Base-by-base conservation (phyloP, 2,888 invertebrate species). In the Caenorhabditis angaria region DNA sequence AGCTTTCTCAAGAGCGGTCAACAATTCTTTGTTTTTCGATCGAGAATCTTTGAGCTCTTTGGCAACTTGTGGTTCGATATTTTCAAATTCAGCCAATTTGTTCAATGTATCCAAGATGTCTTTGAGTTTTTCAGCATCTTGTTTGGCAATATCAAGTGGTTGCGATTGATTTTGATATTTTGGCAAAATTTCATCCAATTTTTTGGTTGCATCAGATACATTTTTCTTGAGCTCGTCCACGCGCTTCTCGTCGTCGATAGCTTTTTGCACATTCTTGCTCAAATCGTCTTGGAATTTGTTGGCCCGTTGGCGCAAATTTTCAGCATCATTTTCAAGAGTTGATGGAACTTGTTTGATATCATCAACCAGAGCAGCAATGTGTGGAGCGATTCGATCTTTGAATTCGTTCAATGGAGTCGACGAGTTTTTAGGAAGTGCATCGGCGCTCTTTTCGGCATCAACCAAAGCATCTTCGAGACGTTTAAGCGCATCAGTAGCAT, bases 381-480 rank as follows among this genome's bases (percentile, higher is more conserved):
- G 65, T n/a, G 65, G 65, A 47, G 54, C 29, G 14, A 60, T 51
- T 50, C 61, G 53, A 6, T 61, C 56, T 48, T 69, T 62, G 62
- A 65, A 62, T 28, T 69, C 69, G 28, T 35, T 48, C 28, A 73
- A 54, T 25, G 61, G 41, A 22, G 48, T 20, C 2, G 61, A 28
- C 5, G 65, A n/a, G n/a, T n/a, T 50, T 14, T 2, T 65, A 8
- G 48, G 65, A 25, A 61, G 58, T 25, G 65, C 50, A 3, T 29
- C 63, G n/a, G 59, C 20, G 14, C 63, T 22, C 28, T 59, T 58
- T 1, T 58, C 54, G 25, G 61, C 57, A 18, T 64, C 61, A 47
- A 61, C 61, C 6, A 77, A 63, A 24, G 77, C 70, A 57, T 63
- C 67, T 22, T 63, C 51, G 5, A 74, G 63, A 10, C 61, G 57